A percentile compares a stretch with the other conserved stretches of the same genome.
phyloP scores from a whole-genome alignment of 2,797 vertebrate species.

The Bradypodion ventrale region DNA sequence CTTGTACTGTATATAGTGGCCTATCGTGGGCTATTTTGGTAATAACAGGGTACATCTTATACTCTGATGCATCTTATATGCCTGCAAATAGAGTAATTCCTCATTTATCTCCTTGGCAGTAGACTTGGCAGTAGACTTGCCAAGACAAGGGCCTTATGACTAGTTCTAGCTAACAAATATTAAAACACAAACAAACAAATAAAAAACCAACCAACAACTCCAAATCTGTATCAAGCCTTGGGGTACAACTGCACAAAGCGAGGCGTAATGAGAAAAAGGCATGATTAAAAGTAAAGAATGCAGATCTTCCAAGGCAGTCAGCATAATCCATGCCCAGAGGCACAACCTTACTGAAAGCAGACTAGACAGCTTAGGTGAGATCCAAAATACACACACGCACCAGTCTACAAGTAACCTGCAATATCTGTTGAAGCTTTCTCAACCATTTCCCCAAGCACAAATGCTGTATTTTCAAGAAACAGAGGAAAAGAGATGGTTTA shows the following conservation, averaged over 20 bases:
- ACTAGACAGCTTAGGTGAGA: constrained; percentile 3
- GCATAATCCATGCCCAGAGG: background rate
- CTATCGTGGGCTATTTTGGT: too few species aligned
- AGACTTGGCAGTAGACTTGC: constrained; percentile 8
- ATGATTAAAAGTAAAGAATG: constrained; percentile 14
- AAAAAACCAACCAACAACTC: too few species aligned
- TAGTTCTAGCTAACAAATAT: background rate
- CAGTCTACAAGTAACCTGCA: background rate
- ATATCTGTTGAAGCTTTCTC: background rate
- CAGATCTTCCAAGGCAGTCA: constrained; percentile 3
- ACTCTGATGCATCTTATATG: too few species aligned
- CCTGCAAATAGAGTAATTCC: background rate
- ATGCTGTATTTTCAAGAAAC: background rate
- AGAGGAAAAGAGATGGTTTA: background rate
- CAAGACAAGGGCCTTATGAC: constrained; percentile 6
- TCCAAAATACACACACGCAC: constrained; percentile 8
- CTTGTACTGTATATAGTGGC: too few species aligned
- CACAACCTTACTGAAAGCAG: constrained; percentile 1
- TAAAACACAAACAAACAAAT: too few species aligned
- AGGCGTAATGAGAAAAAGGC: background rate
- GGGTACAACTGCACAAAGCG: background rate
- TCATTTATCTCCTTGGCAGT: background rate
- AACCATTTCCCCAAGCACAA: background rate
- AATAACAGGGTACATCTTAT: too few species aligned
- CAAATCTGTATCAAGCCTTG: constrained; percentile 5